Base-by-base conservation (phyloP, 23 tunicate species). In the Styela plicata region DNA sequence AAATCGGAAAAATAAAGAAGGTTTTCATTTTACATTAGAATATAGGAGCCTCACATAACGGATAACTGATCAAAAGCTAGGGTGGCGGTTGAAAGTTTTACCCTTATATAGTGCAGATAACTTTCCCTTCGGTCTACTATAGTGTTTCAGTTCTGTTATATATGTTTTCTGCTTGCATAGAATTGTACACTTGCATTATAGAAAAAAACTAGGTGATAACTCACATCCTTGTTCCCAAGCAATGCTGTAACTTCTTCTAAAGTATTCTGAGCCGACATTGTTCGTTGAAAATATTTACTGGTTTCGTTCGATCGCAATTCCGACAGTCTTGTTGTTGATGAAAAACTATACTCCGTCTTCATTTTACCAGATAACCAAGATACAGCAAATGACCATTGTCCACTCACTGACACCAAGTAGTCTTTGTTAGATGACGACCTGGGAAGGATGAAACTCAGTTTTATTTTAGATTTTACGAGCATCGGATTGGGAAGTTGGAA, bases 261-360 rank as follows among this genome's bases (percentile, higher is more conserved):
- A 1, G 96, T 90, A 61, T 90, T 84, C 28, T 90, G 96, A 20
- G 96, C 96, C 3, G 96, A 90, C 89, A 90, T 90, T 0, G 96
- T 90, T 24, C 96, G 74, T 70, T 90, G 96, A 52, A 90, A 90
- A 53, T 90, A 79, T 73, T 90, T 90, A 66, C 76, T 86, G 28
- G 86, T 90, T 32, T 90, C 89, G 74, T 90, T 90, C 22, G 96
- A 90, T 16, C 36, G 52, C 7, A 69, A 26, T 21, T 82, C 70
- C 19, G 65, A 34, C 25, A 69, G 20, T 37, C 69, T 52, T 2
- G 85, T 87, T 24, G 69, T 80, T 34, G 84, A 34, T 0, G 83
- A 69, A 24, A 86, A 80, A 22, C 78, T 37, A 63, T 31, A 78
- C n/a, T 85, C 86, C 30, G 82, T 84, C 71, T 62, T 85, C 96